Base-by-base conservation (phyloP, 2,888 invertebrate genomes). In the Acleris emargana region DNA sequence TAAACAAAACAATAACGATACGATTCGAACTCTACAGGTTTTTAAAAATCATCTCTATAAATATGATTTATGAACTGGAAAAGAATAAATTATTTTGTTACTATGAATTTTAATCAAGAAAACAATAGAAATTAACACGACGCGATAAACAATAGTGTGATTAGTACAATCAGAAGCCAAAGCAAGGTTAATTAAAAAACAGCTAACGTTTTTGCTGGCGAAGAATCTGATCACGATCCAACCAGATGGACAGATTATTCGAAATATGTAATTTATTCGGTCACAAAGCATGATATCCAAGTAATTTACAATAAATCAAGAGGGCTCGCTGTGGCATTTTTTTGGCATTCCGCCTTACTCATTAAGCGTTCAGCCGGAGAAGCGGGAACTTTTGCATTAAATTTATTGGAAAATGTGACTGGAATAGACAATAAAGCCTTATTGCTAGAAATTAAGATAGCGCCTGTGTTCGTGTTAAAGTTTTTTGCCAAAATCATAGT, bases 241-340 rank as follows among this genome's bases (percentile, higher is more conserved):
- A 45, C 7, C 45, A 16, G 45, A 45, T 45, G 17, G 17, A 7
- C n/a, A 22, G 42, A 42, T n/a, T 42, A 54, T 54, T 54, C 54
- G 60, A 55, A 60, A 50, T 50, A 43, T 49, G 55, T 62, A 42
- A 55, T 55, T 60, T 63, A 63, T 58, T 49, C 7, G 28, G 53
- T 54, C 28, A 52, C 43, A 18, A 55, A 60, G 50, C 64, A 55
- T 51, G 45, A 57, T 57, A 60, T 51, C 60, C 60, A 47, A 61
- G 66, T 52, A 66, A 66, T 66, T 57, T 66, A 61, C 66, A 66
- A 66, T 66, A 66, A 66, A 66, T 66, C 66, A 66, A 60, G 49
- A 22, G 45, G 50, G 28, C 45, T 45, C 47, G 18, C 54, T 47
- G 52, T 43, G 62, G 58, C 59, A 59, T 66, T 66, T 59, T 66